phyloP scores from a whole-genome alignment of 2,888 invertebrate species.

The Agrochola lychnidis region DNA sequence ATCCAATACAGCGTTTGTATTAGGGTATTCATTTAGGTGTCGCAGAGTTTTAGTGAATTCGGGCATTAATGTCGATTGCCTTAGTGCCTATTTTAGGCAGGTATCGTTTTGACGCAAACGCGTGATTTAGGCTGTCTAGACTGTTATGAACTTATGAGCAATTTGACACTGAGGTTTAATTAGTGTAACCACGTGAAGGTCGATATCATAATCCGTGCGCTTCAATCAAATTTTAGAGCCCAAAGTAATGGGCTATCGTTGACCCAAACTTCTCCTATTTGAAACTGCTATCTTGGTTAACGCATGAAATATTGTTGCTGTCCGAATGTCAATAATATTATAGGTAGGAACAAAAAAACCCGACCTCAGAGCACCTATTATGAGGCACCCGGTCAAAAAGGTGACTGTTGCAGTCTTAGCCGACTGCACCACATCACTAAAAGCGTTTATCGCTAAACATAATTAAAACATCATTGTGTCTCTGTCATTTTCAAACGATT shows the following conservation, averaged over 20 bases:
- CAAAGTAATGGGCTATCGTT: neutral
- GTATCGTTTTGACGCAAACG: neutral
- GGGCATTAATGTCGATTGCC: neutral
- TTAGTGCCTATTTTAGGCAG: slow-evolving; percentile 1
- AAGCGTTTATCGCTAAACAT: too few species aligned
- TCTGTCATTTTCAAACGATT: neutral
- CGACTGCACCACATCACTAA: neutral
- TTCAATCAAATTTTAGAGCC: neutral
- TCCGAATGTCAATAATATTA: neutral
- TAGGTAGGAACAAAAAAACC: neutral
- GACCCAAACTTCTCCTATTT: neutral
- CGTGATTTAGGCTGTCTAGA: slow-evolving; percentile 13
- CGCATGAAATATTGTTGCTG: neutral
- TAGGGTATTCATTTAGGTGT: neutral
- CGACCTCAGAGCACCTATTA: neutral
- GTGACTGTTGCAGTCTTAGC: neutral
- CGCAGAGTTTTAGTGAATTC: neutral
- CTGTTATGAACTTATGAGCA: neutral
- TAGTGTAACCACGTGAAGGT: slow-evolving; percentile 11
- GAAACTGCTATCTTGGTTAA: neutral
- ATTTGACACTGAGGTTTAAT: slow-evolving; percentile 26
- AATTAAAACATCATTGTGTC: neutral
- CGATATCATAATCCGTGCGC: neutral
- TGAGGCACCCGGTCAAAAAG: neutral
- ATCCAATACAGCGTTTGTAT: neutral